Conservation (phyloP, 2,888 invertebrate genomes). For the Brachyopa scutellaris region DNA sequence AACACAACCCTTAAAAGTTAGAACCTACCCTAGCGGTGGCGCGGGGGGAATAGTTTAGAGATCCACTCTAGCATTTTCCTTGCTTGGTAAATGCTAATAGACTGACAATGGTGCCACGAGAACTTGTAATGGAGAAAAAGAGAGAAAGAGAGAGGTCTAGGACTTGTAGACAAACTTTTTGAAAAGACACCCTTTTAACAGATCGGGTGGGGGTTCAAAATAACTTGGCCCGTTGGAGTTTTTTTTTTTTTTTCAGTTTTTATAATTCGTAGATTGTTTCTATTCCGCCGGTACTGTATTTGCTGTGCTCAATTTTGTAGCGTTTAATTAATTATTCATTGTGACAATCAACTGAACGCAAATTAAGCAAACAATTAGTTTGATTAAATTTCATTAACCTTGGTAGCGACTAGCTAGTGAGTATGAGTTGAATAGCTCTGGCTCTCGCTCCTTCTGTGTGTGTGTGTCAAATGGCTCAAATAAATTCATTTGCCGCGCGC, state of each 20-base stretch:
- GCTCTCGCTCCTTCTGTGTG: background rate
- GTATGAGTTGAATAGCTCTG: background rate
- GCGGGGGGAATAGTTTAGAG: conserved; percentile 12
- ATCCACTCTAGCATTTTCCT: conserved; percentile 9
- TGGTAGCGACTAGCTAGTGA: too few species aligned
- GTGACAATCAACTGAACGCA: conserved; percentile 77
- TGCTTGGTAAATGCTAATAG: conserved; percentile 46
- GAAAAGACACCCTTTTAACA: background rate
- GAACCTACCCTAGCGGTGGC: background rate
- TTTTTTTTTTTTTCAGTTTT: background rate
- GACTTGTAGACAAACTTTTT: conserved; percentile 22
- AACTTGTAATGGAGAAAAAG: conserved; percentile 10
- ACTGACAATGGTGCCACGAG: conserved; percentile 34
- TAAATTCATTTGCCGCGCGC: conserved; percentile 18
- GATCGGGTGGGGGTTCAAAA: background rate
- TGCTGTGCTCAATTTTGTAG: conserved; percentile 33
- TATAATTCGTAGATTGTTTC: background rate
- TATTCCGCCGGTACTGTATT: conserved; percentile 11
- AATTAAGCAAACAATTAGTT: conserved; percentile 81
- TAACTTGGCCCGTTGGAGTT: conserved; percentile 2
- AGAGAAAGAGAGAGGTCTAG: too few species aligned
- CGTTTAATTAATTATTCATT: conserved; percentile 80
- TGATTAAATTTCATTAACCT: conserved; percentile 78
- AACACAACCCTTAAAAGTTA: conserved; percentile 33
- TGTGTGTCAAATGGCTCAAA: conserved; percentile 20